phyloP scores from a whole-genome alignment of 1,140 invertebrate genomes.

The Belonocnema kinseyi region DNA sequence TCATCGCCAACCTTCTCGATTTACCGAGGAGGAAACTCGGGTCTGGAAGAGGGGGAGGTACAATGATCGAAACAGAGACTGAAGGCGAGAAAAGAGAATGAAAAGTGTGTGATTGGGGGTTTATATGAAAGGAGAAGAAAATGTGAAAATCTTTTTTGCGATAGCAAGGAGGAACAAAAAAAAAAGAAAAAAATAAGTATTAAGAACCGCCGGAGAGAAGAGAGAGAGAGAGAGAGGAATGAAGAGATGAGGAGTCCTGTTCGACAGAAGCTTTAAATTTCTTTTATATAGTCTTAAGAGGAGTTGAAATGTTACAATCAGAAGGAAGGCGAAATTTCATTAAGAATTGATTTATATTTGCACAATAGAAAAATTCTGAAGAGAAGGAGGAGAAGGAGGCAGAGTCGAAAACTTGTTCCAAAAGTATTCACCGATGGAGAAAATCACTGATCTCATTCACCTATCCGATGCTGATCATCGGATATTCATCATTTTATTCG shows the following conservation, averaged over 20 bases:
- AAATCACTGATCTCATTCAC: constrained; percentile 24
- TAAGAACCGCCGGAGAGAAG: constrained; percentile 13
- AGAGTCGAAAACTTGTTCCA: constrained; percentile 18
- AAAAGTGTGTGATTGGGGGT: not conserved
- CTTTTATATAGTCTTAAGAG: constrained; percentile 10
- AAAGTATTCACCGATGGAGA: constrained; percentile 20
- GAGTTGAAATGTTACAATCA: not conserved
- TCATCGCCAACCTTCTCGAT: constrained; percentile 40
- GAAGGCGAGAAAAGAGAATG: constrained; percentile 30
- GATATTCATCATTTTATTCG: not conserved
- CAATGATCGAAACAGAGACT: constrained; percentile 27
- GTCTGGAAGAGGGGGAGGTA: not conserved
- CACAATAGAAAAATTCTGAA: constrained; percentile 30
- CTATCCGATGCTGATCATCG: not conserved
- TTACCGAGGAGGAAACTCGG: constrained; percentile 33
- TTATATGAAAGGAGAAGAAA: not conserved
- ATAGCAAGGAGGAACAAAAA: constrained; percentile 21
- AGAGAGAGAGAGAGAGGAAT: not conserved
- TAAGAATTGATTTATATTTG: constrained; percentile 30
- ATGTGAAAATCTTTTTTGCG: not conserved
- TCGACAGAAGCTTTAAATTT: constrained; percentile 32
- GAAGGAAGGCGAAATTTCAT: not conserved
- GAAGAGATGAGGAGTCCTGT: not conserved
- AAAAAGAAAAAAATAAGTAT: constrained; percentile 28
- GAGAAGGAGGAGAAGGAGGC: constrained; percentile 31